Conservation (phyloP, 2,113 vertebrate genomes). For the Myrmophylax atrothorax region DNA sequence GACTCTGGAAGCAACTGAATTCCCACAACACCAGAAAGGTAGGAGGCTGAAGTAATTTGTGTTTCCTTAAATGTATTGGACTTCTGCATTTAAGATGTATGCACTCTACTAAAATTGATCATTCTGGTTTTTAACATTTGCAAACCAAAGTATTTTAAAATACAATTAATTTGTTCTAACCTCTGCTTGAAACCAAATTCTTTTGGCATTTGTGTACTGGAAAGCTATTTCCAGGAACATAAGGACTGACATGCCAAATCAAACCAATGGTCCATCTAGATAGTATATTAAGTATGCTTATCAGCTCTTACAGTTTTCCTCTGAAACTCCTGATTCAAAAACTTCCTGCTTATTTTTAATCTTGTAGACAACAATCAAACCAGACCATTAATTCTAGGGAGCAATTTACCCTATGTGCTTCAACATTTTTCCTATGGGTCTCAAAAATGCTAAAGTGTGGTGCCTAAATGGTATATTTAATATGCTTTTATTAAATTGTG, state of each 20-base stretch:
- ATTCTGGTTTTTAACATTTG: neutral
- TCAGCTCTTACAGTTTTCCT: slow-evolving; percentile 46
- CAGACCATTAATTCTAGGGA: slow-evolving; percentile 18
- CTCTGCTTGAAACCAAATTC: neutral
- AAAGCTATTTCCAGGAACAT: slow-evolving; percentile 19
- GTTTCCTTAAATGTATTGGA: neutral
- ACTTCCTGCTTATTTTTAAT: slow-evolving; percentile 49
- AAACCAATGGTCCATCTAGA: slow-evolving; percentile 42
- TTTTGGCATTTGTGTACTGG: neutral
- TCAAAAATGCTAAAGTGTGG: slow-evolving; percentile 13
- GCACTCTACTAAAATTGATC: neutral
- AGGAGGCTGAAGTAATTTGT: neutral
- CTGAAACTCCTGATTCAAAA: slow-evolving; percentile 37
- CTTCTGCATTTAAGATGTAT: neutral
- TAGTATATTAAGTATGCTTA: slow-evolving; percentile 18
- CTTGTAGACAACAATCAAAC: slow-evolving; percentile 23
- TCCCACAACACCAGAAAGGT: neutral
- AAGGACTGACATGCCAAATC: neutral
- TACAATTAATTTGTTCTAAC: slow-evolving; percentile 35
- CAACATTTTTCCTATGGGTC: neutral
- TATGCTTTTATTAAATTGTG: slow-evolving; percentile 22
- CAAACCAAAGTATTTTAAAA: neutral
- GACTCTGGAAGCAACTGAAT: neutral
- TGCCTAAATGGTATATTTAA: slow-evolving; percentile 42
- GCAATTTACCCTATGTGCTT: slow-evolving; percentile 21